phyloP scores from a whole-genome alignment of 2,888 invertebrate species.

The Heliconius aoede region DNA sequence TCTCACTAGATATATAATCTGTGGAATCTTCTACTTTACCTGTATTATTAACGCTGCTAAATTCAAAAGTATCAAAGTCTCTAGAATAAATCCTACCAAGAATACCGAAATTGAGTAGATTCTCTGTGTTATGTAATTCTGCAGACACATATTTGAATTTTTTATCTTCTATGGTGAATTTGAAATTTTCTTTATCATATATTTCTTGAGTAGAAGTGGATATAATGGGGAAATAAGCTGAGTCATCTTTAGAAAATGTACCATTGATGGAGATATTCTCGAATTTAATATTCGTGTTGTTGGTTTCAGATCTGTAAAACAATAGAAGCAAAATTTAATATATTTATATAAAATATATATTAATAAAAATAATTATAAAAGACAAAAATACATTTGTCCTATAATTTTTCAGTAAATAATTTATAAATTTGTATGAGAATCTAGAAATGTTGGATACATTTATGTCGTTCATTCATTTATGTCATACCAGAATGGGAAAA shows the following conservation, averaged over 20 bases:
- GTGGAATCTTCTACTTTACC: slow-evolving; percentile 54
- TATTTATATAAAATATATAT: too few species aligned
- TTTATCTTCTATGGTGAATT: slow-evolving; percentile 36
- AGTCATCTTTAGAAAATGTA: slow-evolving; percentile 58
- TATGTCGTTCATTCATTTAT: too few species aligned
- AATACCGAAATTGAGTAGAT: slow-evolving; percentile 62
- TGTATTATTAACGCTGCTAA: slow-evolving; percentile 35
- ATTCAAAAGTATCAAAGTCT: slow-evolving; percentile 53
- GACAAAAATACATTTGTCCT: too few species aligned
- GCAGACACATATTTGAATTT: slow-evolving; percentile 54
- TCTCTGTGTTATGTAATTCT: slow-evolving; percentile 53
- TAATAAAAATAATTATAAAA: too few species aligned
- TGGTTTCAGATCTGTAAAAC: slow-evolving; percentile 59
- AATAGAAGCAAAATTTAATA: neutral
- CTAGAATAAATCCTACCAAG: slow-evolving; percentile 61
- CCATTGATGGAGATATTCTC: slow-evolving; percentile 60
- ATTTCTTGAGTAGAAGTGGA: slow-evolving; percentile 53
- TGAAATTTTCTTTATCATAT: slow-evolving; percentile 51
- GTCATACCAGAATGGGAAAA: too few species aligned
- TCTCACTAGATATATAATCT: slow-evolving; percentile 64
- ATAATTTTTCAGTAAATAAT: too few species aligned
- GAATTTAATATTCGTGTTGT: slow-evolving; percentile 57
- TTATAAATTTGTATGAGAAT: too few species aligned
- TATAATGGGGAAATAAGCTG: slow-evolving; percentile 62
- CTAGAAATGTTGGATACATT: too few species aligned